These are phyloP conservation scores for Psittacula derbiana DNA, from an alignment of 2,797 vertebrate species.

Conservation along the genomic window DNA sequence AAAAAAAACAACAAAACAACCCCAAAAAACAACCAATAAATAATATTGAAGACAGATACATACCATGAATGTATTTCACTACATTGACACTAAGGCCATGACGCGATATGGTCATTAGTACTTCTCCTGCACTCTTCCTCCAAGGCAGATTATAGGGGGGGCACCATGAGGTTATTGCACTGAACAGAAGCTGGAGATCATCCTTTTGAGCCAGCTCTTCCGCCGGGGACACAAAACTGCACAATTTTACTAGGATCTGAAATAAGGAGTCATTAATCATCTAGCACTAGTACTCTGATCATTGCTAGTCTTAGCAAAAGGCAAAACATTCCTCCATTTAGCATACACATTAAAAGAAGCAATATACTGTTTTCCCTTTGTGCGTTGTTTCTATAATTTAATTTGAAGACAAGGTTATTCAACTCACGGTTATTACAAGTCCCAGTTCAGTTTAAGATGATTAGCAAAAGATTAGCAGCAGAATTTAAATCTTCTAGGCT, in stretches of 20 bases:
- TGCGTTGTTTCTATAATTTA: neutral
- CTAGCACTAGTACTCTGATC: neutral
- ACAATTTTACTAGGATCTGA: slow-evolving; percentile 96
- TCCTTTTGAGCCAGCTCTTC: slow-evolving; percentile 98
- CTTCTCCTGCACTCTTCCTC: slow-evolving; percentile 97
- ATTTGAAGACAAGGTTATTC: neutral
- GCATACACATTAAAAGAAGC: neutral
- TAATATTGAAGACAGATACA: neutral
- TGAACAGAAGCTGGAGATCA: slow-evolving; percentile 98
- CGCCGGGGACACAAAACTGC: slow-evolving; percentile 94
- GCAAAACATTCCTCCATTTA: neutral
- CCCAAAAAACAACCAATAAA: neutral
- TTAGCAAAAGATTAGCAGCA: neutral
- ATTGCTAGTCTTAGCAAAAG: neutral
- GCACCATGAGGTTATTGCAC: slow-evolving; percentile 99
- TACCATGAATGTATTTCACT: slow-evolving; percentile 98
- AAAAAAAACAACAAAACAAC: neutral
- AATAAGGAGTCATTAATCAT: neutral
- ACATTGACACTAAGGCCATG: slow-evolving; percentile 98
- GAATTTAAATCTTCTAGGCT: neutral
- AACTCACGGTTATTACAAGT: neutral
- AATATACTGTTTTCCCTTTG: rapidly evolving
- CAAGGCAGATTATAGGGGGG: slow-evolving; percentile 98
- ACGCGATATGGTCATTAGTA: slow-evolving; percentile 95
- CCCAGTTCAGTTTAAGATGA: neutral